Evolutionary conservation across 2,113 vertebrate species (phyloP), one percentile per base, ranked within the genome.

Genomic region (Sylvietta virens): DNA sequence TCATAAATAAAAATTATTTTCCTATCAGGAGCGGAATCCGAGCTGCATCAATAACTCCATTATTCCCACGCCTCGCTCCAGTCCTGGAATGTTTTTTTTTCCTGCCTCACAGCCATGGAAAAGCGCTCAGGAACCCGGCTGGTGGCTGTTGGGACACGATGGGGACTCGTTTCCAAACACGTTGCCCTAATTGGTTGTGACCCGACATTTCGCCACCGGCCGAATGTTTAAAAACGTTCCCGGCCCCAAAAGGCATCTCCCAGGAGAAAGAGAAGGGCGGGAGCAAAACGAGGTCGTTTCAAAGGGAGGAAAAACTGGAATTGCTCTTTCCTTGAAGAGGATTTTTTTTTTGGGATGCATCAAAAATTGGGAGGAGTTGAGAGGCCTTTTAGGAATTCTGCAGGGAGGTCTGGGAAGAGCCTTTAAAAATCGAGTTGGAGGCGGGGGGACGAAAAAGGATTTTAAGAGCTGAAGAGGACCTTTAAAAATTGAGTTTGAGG

Each of bases 1-100:
- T 93, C 95, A 94, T 88, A 95, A 97, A 96, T 94, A 96, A 95
- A 96, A 96, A 94, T 92, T 80, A 94, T 95, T 92, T 94, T 61
- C 94, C 88, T 87, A 92, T 88, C 90, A 92, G 31, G 67, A 94
- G 40, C 19, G 42, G 72, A 72, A 86, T 62, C 61, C 3, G 77
- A 97, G 83, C 86, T 60, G 95, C 95, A 97, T 97, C 96, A 95
- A 93, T 92, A 97, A 96, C 80, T 90, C 6, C 64, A 95, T 94
- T 88, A 95, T 93, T 97, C 58, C 58, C 90, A 94, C 22, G 92
- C 92, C 85, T 51, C 47, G 70, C 73, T 89, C 78, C 24, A n/a
- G 66, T 5, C 91, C 92, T 61, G 45, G 90, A 93, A 92, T 94
- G 86, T 97, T 97, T 94, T 96, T 93, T 97, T 97, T 94, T 96